Conservation (phyloP, 2,113 vertebrate genomes). For the Microtus oregoni region DNA sequence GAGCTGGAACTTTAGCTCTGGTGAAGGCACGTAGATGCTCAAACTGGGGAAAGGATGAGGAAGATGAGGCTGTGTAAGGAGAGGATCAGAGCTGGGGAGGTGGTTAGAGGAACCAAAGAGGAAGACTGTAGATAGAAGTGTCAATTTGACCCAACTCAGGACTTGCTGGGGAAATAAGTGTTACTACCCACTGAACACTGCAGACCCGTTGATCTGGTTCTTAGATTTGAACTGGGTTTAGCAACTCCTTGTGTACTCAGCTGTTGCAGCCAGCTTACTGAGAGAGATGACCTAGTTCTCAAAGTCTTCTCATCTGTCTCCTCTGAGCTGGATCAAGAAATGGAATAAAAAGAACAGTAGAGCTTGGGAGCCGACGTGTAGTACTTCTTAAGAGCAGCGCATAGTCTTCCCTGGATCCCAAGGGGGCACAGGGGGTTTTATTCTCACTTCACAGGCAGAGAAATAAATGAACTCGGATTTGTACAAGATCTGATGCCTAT, state of each 20-base stretch:
- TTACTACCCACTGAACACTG: constrained; percentile 42
- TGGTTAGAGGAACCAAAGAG: not conserved
- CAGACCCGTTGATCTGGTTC: constrained; percentile 50
- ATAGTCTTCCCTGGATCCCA: not conserved
- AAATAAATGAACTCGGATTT: not conserved
- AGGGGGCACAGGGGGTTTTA: not conserved
- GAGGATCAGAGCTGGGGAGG: too few relatives aligned
- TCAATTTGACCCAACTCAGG: constrained; percentile 1
- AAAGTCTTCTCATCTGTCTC: not conserved
- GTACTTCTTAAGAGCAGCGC: not conserved
- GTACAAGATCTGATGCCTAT: not conserved
- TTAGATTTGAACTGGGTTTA: constrained; percentile 37
- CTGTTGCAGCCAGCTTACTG: constrained; percentile 15
- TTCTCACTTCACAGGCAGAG: not conserved
- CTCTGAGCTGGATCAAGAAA: not conserved
- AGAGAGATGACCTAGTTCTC: constrained; percentile 57
- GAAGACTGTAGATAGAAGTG: constrained; percentile 17
- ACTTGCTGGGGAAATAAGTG: constrained; percentile 48
- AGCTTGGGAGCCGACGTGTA: not conserved
- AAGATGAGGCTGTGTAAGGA: not conserved
- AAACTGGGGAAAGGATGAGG: not conserved
- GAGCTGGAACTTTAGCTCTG: not conserved
- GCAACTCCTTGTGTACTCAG: not conserved
- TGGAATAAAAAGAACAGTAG: not conserved
- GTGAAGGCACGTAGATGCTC: not conserved